A percentile compares a stretch with the other conserved stretches of the same genome.
Evolutionary conservation across 2,888 invertebrate species (phyloP).

Genomic region (Volucella bombylans): DNA sequence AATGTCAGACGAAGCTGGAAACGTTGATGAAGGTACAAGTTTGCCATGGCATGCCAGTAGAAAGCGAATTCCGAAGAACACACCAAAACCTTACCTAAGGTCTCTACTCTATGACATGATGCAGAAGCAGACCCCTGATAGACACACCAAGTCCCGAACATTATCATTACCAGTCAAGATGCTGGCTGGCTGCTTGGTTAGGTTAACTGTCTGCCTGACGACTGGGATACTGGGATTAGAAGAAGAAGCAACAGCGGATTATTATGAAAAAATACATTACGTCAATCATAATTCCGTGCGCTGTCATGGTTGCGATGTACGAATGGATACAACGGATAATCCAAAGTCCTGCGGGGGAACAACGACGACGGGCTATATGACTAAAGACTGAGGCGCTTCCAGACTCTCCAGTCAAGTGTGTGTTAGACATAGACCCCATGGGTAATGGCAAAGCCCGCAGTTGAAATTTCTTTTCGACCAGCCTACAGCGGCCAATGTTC

Average conservation of each 20-base stretch:
- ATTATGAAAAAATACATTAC: constrained; percentile 69
- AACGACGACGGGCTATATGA: constrained; percentile 7
- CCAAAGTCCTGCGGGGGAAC: constrained; percentile 22
- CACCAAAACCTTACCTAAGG: constrained; percentile 27
- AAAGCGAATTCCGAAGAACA: constrained; percentile 60
- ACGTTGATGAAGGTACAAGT: constrained; percentile 65
- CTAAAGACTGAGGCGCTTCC: constrained; percentile 34
- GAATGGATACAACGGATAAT: constrained; percentile 51
- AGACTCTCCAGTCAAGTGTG: not conserved
- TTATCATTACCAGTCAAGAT: constrained; percentile 67
- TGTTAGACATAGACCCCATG: constrained; percentile 35
- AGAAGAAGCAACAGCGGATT: constrained; percentile 61
- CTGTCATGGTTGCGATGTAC: constrained; percentile 68
- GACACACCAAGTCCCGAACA: constrained; percentile 64
- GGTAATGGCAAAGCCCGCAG: constrained; percentile 57
- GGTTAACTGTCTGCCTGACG: constrained; percentile 24
- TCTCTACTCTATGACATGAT: constrained; percentile 6
- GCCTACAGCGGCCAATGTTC: constrained; percentile 47
- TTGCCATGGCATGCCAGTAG: not conserved
- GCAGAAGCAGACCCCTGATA: constrained; percentile 55
- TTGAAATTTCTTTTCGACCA: constrained; percentile 62
- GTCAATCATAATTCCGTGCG: constrained; percentile 72
- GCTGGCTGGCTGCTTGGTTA: constrained; percentile 31
- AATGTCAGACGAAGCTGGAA: constrained; percentile 62
- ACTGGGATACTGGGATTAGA: constrained; percentile 63